Evolutionary conservation across 1,140 invertebrate species (phyloP), one percentile per base, ranked within the genome.

Genomic region (Armadillidium nasatum): DNA sequence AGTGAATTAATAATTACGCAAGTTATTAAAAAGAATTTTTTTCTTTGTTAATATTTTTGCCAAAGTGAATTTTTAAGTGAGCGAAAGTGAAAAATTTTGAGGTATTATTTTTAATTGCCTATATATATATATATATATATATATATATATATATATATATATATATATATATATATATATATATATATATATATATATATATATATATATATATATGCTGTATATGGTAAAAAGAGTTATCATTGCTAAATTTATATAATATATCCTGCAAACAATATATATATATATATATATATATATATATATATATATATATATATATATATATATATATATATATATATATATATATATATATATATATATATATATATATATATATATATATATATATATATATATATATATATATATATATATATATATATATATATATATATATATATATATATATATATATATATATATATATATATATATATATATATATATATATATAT

Each of bases 121-220:
- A 33, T 33, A 33, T 33, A 33, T 33, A 33, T 15, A 21, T 21
- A 21, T 60, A 21, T 15, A 60, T 60, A 60, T 7, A 60, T 60
- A 60, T 60, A 60, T 60, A 60, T 60, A n/a, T 60, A 60, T 60
- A 1, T 60, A 60, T 60, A 60, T 60, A 60, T 60, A 60, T n/a
- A 60, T 60, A 60, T 60, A 60, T 60, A 21, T 60, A 60, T 60
- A 60, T 60, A 60, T 21, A 60, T 60, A 60, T 60, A 60, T 60
- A 60, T 60, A 60, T 60, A 60, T 60, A 60, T 60, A 60, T 60
- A 60, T 3, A 60, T 60, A 60, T 60, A 60, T 60, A 60, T 60
- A n/a, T 33, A 33, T 33, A 33, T 33, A 33, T 33, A 33, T 33
- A 33, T 33, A 33, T 33, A 33, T n/a, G n/a, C n/a, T n/a, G n/a